These are phyloP conservation scores for Nettapus auritus DNA, from an alignment of 2,113 vertebrate species.

Conservation along the genomic window DNA sequence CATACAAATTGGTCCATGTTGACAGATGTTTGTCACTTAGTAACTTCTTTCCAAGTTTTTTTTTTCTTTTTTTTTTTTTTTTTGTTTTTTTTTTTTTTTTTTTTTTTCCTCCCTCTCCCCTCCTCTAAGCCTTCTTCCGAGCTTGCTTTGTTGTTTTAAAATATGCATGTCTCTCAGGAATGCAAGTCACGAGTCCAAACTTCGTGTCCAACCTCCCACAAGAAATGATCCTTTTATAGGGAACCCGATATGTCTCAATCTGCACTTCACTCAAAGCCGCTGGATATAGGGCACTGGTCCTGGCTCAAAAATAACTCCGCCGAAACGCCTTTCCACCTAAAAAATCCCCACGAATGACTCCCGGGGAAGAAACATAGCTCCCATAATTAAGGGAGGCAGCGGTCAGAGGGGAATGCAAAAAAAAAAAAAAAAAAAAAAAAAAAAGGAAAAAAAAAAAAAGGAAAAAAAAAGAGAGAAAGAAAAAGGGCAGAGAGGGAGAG, in stretches of 20 bases:
- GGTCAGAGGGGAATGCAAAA: constrained; percentile 78
- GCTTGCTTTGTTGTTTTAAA: constrained; percentile 99
- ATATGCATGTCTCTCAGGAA: constrained; percentile 99
- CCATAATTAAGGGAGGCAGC: constrained; percentile 79
- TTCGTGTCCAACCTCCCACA: constrained; percentile 99
- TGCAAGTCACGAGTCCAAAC: constrained; percentile 99
- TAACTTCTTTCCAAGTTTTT: constrained; percentile 89
- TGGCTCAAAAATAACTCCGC: constrained; percentile 75
- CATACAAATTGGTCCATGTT: constrained; percentile 80
- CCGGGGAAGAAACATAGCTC: constrained; percentile 79
- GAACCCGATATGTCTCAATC: constrained; percentile 99
- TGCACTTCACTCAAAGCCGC: constrained; percentile 92
- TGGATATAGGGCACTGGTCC: constrained; percentile 83
- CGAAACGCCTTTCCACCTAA: constrained; percentile 66
- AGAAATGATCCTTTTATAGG: constrained; percentile 99
- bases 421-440: neutral
- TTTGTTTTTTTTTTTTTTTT: constrained; percentile 75
- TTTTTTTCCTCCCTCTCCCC: constrained; percentile 27
- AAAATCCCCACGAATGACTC: constrained; percentile 73
- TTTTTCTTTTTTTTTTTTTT: constrained; percentile 79
- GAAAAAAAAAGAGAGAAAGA: neutral
- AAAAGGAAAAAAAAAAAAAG: neutral
- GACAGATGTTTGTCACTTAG: constrained; percentile 95
- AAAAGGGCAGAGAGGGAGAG: constrained; percentile 71
- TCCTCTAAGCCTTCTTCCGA: constrained; percentile 85